These are phyloP conservation scores for Orchesella flavescens DNA, from an alignment of 2,888 invertebrate species.

Conservation along the genomic window DNA sequence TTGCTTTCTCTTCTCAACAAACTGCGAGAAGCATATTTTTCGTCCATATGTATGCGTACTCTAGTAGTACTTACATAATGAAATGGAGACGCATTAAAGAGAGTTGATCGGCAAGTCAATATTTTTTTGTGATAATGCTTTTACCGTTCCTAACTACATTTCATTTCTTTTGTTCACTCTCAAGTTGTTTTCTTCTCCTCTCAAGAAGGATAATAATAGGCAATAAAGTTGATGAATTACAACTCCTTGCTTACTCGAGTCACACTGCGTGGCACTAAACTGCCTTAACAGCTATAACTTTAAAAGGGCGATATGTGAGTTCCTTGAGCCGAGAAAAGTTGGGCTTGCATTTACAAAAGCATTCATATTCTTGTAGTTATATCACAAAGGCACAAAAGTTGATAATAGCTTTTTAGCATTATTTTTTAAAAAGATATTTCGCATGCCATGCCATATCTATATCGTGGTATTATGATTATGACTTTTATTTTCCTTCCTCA, in stretches of 20 bases:
- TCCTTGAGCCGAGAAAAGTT: too few relatives aligned
- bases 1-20: too few relatives aligned
- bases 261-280: background rate
- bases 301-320: too few relatives aligned
- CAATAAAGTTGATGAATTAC: conserved; percentile 63
- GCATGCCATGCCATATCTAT: background rate
- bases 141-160: conserved; percentile 38
- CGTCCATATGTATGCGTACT: too few relatives aligned
- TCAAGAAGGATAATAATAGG: conserved; percentile 60
- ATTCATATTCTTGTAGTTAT: background rate
- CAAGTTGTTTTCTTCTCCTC: conserved; percentile 10
- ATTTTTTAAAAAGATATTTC: conserved; percentile 10
- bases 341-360: background rate
- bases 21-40: too few relatives aligned
- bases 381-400: too few relatives aligned
- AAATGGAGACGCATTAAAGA: background rate
- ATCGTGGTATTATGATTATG: conserved; percentile 24
- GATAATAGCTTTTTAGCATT: background rate
- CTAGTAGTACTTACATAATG: too few relatives aligned
- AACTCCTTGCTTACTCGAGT: conserved; percentile 31
- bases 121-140: conserved; percentile 25
- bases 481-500: conserved; percentile 9
- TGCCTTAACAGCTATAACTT: background rate
- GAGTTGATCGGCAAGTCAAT: conserved; percentile 23
- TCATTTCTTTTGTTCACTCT: conserved; percentile 14